Evolutionary conservation across 1,140 invertebrate species (phyloP).

Genomic region (Ostrea edulis): DNA sequence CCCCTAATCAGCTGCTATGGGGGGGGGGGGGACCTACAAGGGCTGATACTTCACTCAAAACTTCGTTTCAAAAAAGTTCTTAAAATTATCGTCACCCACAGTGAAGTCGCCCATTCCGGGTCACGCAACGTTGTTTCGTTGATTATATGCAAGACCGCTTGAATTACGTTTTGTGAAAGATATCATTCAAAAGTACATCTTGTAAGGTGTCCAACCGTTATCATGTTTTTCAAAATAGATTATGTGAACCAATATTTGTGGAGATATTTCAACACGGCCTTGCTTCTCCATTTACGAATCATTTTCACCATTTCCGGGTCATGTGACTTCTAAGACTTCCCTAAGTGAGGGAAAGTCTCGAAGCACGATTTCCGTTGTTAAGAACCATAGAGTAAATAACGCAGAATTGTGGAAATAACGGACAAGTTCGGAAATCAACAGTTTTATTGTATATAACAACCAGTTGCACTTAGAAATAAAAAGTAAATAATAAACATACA

Average conservation of each 20-base stretch:
- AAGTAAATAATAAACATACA: not conserved
- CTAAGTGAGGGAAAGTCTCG: not conserved
- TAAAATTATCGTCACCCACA: too few relatives aligned
- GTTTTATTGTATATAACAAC: not conserved
- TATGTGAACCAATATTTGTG: not conserved
- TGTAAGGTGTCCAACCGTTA: not conserved
- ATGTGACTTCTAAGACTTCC: not conserved
- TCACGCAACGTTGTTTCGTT: not conserved
- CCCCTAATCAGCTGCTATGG: too few relatives aligned
- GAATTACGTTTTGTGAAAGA: not conserved
- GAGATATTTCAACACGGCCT: not conserved
- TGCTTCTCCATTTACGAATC: too few relatives aligned
- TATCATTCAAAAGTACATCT: not conserved
- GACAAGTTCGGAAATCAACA: too few relatives aligned
- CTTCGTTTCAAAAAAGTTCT: too few relatives aligned
- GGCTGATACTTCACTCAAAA: too few relatives aligned
- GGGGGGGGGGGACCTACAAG: too few relatives aligned
- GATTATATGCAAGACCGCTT: not conserved
- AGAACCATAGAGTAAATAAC: too few relatives aligned
- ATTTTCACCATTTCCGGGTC: too few relatives aligned
- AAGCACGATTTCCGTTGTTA: not conserved
- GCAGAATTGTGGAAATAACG: too few relatives aligned
- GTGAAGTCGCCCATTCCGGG: slow-evolving; percentile 15
- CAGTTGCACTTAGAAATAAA: not conserved
- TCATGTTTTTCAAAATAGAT: not conserved